A percentile compares a stretch with the other conserved stretches of the same genome.
These are phyloP conservation scores for Helicoverpa armigera DNA, from an alignment of 1,140 invertebrate genomes.

Conservation along the genomic window DNA sequence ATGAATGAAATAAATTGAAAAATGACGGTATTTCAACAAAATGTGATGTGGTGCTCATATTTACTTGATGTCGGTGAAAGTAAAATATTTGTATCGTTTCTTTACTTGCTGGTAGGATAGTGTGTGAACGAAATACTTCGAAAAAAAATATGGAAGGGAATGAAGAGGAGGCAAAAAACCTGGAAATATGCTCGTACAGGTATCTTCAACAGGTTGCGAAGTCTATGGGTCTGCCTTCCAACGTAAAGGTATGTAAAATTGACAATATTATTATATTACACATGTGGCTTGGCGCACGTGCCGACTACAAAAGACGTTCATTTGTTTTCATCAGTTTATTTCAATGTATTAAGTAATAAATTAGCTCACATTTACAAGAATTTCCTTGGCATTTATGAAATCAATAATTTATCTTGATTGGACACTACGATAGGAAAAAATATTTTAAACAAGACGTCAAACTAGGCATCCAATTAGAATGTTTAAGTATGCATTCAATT, in stretches of 20 bases:
- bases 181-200: slow-evolving; percentile 67
- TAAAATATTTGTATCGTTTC: background rate
- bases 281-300: background rate
- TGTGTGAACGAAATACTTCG: background rate
- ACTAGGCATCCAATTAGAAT: too few relatives aligned
- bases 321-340: too few relatives aligned
- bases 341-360: too few relatives aligned
- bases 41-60: background rate
- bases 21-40: slow-evolving; percentile 17
- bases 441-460: too few relatives aligned
- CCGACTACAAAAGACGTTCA: background rate
- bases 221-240: slow-evolving; percentile 69
- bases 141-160: slow-evolving; percentile 52
- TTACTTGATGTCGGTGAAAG: background rate
- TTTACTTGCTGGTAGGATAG: too few relatives aligned
- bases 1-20: too few relatives aligned
- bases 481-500: too few relatives aligned
- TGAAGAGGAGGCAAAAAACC: slow-evolving; percentile 52
- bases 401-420: too few relatives aligned
- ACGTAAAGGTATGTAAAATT: slow-evolving; percentile 68
- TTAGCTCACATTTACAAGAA: too few relatives aligned
- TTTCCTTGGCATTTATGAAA: too few relatives aligned
- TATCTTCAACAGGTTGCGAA: slow-evolving; percentile 73
- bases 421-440: too few relatives aligned
- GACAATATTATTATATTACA: background rate